These are phyloP conservation scores for Deilephila elpenor DNA, from an alignment of 2,888 invertebrate genomes.

Conservation along the genomic window DNA sequence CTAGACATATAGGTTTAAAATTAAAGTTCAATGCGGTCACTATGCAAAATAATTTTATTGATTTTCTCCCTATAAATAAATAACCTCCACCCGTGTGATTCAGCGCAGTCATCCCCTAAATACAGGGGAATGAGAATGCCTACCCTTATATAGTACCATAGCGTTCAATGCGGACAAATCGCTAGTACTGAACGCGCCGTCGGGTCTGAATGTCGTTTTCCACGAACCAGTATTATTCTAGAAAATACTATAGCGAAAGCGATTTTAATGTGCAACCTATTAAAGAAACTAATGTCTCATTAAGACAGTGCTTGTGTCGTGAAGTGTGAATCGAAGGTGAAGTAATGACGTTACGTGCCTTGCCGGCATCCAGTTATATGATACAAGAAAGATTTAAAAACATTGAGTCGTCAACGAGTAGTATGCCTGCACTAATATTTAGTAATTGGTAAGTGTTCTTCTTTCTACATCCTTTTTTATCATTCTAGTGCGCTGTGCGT, in stretches of 20 bases:
- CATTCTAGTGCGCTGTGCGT: not conserved
- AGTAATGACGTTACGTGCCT: conserved; percentile 84
- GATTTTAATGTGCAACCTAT: conserved; percentile 59
- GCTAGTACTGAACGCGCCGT: conserved; percentile 62
- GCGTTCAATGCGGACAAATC: conserved; percentile 57
- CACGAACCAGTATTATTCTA: conserved; percentile 52
- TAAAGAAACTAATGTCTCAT: conserved; percentile 64
- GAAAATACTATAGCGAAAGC: conserved; percentile 52
- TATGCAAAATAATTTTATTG: not conserved
- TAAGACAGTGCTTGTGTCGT: conserved; percentile 57
- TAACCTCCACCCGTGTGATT: conserved; percentile 45
- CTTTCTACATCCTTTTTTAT: conserved; percentile 46
- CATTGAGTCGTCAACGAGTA: conserved; percentile 72
- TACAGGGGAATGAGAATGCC: conserved; percentile 29
- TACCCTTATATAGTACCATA: conserved; percentile 50
- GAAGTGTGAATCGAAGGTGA: conserved; percentile 72
- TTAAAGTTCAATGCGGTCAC: too few species aligned
- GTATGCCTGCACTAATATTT: conserved; percentile 87
- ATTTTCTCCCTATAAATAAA: not conserved
- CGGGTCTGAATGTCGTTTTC: conserved; percentile 76
- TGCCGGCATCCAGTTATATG: conserved; percentile 78
- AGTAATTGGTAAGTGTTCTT: conserved; percentile 85
- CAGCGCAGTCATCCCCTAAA: conserved; percentile 53
- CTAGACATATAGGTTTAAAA: too few species aligned
- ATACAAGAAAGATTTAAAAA: conserved; percentile 77